Evolutionary conservation across 2,113 vertebrate genomes (phyloP).

Genomic region (Emberiza fucata): DNA sequence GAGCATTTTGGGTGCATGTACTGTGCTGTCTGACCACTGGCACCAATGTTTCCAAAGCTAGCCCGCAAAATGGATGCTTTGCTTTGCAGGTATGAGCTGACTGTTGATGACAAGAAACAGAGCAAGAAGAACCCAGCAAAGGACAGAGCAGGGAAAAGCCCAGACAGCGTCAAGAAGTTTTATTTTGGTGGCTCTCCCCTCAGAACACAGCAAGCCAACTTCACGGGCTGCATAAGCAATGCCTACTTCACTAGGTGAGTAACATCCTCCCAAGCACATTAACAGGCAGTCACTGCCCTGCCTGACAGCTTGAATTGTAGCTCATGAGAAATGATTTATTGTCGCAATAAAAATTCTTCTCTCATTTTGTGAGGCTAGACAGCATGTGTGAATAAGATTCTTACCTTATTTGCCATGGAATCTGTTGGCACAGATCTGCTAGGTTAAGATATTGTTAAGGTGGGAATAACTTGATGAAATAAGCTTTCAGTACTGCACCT

Average conservation of each 20-base stretch:
- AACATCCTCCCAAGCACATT: not conserved
- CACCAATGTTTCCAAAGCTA: not conserved
- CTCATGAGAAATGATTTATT: not conserved
- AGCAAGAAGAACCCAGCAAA: slow-evolving; percentile 76
- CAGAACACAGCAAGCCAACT: slow-evolving; percentile 83
- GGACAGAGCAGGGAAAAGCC: slow-evolving; percentile 49
- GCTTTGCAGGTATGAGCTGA: slow-evolving; percentile 81
- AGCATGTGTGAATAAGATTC: not conserved
- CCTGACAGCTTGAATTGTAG: not conserved
- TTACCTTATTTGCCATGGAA: not conserved
- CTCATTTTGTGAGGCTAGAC: not conserved
- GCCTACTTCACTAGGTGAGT: slow-evolving; percentile 90
- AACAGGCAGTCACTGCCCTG: not conserved
- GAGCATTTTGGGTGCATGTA: not conserved
- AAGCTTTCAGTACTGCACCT: not conserved
- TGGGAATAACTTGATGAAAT: slow-evolving; percentile 15
- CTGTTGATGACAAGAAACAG: slow-evolving; percentile 87
- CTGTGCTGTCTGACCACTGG: not conserved
- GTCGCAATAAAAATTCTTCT: not conserved
- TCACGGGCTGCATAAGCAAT: slow-evolving; percentile 94
- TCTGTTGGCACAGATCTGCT: not conserved
- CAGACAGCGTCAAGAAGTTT: slow-evolving; percentile 72
- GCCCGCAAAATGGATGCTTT: not conserved
- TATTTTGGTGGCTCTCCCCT: slow-evolving; percentile 89
- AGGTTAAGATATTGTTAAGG: not conserved